Base-by-base conservation (phyloP, 2,888 invertebrate genomes). In the Tineola bisselliella region DNA sequence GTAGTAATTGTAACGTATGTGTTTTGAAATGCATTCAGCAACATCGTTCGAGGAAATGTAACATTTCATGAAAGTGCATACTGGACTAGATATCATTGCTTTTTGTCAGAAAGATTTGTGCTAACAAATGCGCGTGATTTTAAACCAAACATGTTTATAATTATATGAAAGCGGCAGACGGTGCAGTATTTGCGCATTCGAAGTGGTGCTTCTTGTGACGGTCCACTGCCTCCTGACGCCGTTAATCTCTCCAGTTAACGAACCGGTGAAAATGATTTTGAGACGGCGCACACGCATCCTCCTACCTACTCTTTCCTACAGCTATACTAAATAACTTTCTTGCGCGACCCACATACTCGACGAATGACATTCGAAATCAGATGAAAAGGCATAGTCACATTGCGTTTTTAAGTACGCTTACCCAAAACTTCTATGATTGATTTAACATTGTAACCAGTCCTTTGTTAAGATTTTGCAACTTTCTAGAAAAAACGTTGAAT, bases 201-300 rank as follows among this genome's bases (percentile, higher is more conserved):
- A 12, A n/a, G 38, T 57, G 57, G 61, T 31, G 56, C 30, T 48
- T 48, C 12, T 8, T 52, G 58, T 44, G 44, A 18, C 54, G 61
- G 61, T 62, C 62, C 62, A 62, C 56, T 54, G 60, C 44, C 44
- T 15, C 18, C 61, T 33, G 62, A 60, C 62, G 62, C 62, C 62
- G 62, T 61, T 62, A 62, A 62, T 62, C 61, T 62, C 31, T 33
- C 61, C 52, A 62, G 62, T 33, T 62, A 62, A 62, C 62, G 62
- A 62, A 59, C 52, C 62, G 59, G 56, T 56, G 56, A 56, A 56
- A 56, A 56, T 56, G 56, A 56, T 56, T 56, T 56, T 19, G 56
- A 56, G 56, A 25, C 56, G 6, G 56, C 56, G 56, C 56, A 30
- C 56, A 56, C 56, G 56, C 56, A 56, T 56, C 25, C 25, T 56